These are phyloP conservation scores for Sinonovacula constricta DNA, from an alignment of 1,140 invertebrate genomes.

Conservation along the genomic window DNA sequence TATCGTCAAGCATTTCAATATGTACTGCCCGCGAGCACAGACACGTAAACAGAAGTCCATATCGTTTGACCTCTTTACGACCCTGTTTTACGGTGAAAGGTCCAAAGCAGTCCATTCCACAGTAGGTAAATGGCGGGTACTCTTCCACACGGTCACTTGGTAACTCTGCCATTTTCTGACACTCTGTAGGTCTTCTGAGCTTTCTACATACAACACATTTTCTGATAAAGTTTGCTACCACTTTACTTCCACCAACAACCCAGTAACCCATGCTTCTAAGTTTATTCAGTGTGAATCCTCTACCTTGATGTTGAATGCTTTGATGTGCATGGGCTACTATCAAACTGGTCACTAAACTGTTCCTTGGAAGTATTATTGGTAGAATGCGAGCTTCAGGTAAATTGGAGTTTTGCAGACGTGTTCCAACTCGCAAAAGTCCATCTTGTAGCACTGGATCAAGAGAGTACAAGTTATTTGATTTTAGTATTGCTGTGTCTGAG, in stretches of 20 bases:
- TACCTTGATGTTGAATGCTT: slow-evolving; percentile 24
- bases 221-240: slow-evolving; percentile 26
- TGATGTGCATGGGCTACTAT: slow-evolving; percentile 29
- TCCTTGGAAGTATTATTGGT: slow-evolving; percentile 47
- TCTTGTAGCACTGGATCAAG: slow-evolving; percentile 40
- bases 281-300: slow-evolving; percentile 51
- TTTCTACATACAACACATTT: slow-evolving; percentile 50
- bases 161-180: slow-evolving; percentile 57
- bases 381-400: background rate
- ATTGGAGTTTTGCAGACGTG: slow-evolving; percentile 39
- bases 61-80: slow-evolving; percentile 54
- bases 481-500: background rate
- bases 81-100: slow-evolving; percentile 56
- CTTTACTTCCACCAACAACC: slow-evolving; percentile 44
- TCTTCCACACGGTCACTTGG: slow-evolving; percentile 41
- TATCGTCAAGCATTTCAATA: slow-evolving; percentile 53
- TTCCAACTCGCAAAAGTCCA: slow-evolving; percentile 48
- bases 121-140: slow-evolving; percentile 42
- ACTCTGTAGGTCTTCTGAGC: slow-evolving; percentile 13
- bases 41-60: slow-evolving; percentile 58
- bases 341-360: slow-evolving; percentile 24
- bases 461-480: slow-evolving; percentile 8
- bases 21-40: slow-evolving; percentile 52
- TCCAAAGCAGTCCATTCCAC: slow-evolving; percentile 60
- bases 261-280: slow-evolving; percentile 44